Base-by-base conservation (phyloP, 2,797 vertebrate genomes). In the Sylvia borin region DNA sequence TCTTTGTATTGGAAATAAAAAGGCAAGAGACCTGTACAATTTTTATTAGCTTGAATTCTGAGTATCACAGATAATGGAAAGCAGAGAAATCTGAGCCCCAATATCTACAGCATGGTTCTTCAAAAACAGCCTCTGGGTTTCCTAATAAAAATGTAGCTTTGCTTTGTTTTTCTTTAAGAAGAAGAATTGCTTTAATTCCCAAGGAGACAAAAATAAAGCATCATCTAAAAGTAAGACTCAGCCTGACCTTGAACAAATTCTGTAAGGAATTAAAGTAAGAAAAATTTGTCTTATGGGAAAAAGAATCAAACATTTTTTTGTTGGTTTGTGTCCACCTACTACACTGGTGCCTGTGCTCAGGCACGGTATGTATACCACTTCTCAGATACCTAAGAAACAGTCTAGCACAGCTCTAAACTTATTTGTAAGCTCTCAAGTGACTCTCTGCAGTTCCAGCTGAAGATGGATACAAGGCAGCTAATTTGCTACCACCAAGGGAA, bases 401-500 rank as follows among this genome's bases (percentile, higher is more conserved):
- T 83, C 82, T 94, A 78, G 86, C 38, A 86, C 65, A 95, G 85
- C 51, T 93, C 91, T 84, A 86, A 96, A 94, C 57, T 97, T 95
- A 92, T 93, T 96, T 95, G 80, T 51, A 88, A 76, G 60, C 93
- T 90, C 96, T 97, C 93, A 90, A 95, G 96, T 85, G 96, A 89
- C 87, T 95, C 75, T 94, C 85, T 68, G 71, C 57, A 61, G 55
- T 48, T 96, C 45, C 47, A 84, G 85, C 51, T 87, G 95, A 97
- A 96, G 95, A 97, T 79, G 95, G 92, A 96, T 97, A 94, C 88
- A 96, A 94, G 89, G 90, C 92, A 97, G 92, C 92, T 97, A 97
- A 97, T 97, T 97, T 97, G 95, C 96, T 97, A 89, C 77, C 71
- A 96, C 94, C 96, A 97, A 97, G 97, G 93, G 96, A 96, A 97